A percentile compares a stretch with the other conserved stretches of the same genome.
Conservation (phyloP, 2,113 vertebrate species). For the Hydrolagus affinis region DNA sequence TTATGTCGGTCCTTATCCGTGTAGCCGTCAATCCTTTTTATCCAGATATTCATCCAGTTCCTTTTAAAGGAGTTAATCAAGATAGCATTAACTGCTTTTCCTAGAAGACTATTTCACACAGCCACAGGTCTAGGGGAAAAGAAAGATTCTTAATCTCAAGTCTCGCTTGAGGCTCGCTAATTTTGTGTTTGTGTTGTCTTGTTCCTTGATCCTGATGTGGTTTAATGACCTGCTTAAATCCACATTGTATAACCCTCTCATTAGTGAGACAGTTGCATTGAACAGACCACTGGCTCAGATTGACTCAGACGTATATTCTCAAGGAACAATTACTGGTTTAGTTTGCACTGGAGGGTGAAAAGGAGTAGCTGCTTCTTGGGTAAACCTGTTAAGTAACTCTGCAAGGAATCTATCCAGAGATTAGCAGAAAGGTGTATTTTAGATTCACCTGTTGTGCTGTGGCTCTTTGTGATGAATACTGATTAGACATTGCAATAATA, state of each 20-base stretch:
- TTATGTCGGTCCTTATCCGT: neutral
- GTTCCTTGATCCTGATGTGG: neutral
- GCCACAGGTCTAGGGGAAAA: neutral
- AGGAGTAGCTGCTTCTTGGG: too few species aligned
- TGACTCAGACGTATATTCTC: too few species aligned
- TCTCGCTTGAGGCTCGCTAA: constrained; percentile 22
- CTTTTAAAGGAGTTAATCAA: constrained; percentile 20
- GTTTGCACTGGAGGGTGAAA: too few species aligned
- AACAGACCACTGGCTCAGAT: too few species aligned
- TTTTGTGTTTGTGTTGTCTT: constrained; percentile 14
- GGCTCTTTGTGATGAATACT: too few species aligned
- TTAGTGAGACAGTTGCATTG: too few species aligned
- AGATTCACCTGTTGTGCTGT: too few species aligned
- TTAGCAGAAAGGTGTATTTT: too few species aligned
- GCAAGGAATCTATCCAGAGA: too few species aligned
- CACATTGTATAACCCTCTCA: neutral
- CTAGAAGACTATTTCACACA: neutral
- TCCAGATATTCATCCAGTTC: neutral
- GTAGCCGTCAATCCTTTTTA: constrained; percentile 13
- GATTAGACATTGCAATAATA: too few species aligned
- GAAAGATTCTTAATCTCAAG: constrained; percentile 10
- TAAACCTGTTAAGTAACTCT: too few species aligned
- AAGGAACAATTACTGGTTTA: too few species aligned
- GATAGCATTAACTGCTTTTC: neutral
- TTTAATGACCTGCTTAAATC: constrained; percentile 9